A percentile compares a stretch with the other conserved stretches of the same genome.
These are phyloP conservation scores for Drosophila kanekoi DNA, from an alignment of 2,888 invertebrate genomes.

Conservation along the genomic window DNA sequence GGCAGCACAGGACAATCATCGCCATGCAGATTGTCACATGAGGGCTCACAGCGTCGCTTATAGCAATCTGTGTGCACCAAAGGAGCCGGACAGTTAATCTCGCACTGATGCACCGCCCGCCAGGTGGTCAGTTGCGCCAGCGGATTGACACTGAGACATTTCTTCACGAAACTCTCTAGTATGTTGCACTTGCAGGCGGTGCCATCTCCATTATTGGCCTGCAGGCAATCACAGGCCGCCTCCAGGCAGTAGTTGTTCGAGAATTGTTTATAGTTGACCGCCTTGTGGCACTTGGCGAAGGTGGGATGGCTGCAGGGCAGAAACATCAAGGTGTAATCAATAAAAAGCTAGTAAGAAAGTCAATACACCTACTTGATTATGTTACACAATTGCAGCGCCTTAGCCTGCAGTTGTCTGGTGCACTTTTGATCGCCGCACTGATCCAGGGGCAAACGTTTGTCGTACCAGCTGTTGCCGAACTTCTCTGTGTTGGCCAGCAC, in stretches of 20 bases:
- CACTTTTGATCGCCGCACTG: conserved; percentile 88
- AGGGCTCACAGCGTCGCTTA: conserved; percentile 91
- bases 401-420: conserved; percentile 87
- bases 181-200: conserved; percentile 89
- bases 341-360: background rate
- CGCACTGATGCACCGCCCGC: conserved; percentile 90
- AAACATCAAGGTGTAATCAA: too few relatives aligned
- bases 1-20: conserved; percentile 88
- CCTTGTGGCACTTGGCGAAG: conserved; percentile 88
- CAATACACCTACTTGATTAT: conserved; percentile 88
- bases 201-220: conserved; percentile 85
- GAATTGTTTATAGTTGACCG: conserved; percentile 89
- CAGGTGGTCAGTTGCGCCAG: conserved; percentile 89
- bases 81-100: conserved; percentile 90
- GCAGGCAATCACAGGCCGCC: conserved; percentile 90
- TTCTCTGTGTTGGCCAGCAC: conserved; percentile 88
- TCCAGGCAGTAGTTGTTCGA: conserved; percentile 90
- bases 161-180: conserved; percentile 89
- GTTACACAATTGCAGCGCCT: conserved; percentile 89
- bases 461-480: conserved; percentile 92
- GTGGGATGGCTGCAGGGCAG: conserved; percentile 86
- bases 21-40: conserved; percentile 88
- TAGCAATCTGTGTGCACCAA: conserved; percentile 94
- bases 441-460: conserved; percentile 82
- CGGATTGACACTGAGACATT: conserved; percentile 89